Base-by-base conservation (phyloP, 64 coral and sea anemone species). In the Dendrophyllia cribrosa region DNA sequence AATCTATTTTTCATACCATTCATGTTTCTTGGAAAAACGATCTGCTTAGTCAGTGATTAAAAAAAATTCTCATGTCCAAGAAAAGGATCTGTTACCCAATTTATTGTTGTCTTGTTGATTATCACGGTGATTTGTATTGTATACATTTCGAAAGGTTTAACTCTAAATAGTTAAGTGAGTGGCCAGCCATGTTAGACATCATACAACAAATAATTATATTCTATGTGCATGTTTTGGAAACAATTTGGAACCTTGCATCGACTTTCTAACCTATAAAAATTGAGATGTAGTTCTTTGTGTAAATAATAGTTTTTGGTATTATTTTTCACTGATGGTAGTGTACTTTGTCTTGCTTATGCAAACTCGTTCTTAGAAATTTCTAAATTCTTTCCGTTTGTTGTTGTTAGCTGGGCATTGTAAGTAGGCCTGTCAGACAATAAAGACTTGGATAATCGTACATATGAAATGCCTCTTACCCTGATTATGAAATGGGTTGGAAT, bases 371-470 rank as follows among this genome's bases (percentile, higher is more conserved):
- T 58, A 58, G 7, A 69, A 23, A 69, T 69, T 69, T 69, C 66
- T 16, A n/a, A 48, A 76, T 51, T 44, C 10, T 43, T 46, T 17
- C 43, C 26, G 13, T 49, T 78, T 78, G 21, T 78, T 51, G 24
- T 25, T 58, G 76, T 25, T 78, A 56, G 76, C 52, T 78, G 50
- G 50, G 76, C 76, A 78, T 78, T 59, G 50, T 78, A 78, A 58
- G 34, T 59, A 78, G 9, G n/a, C 21, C 71, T 74, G 71, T 47
- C 43, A 48, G 43, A 20, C 16, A 76, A 76, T 76, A 76, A 76
- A 73, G 1, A 20, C 3, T 76, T 19, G n/a, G 66, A 24, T 5
- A 25, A 69, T 24, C 20, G 19, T 0, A 64, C 19, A 16, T 17
- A 4, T 64, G 15, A 64, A 19, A 17, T 15, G 61, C 19, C 12